Base-by-base conservation (phyloP, 2,888 invertebrate genomes). In the Eumacrocentrus americanus region DNA sequence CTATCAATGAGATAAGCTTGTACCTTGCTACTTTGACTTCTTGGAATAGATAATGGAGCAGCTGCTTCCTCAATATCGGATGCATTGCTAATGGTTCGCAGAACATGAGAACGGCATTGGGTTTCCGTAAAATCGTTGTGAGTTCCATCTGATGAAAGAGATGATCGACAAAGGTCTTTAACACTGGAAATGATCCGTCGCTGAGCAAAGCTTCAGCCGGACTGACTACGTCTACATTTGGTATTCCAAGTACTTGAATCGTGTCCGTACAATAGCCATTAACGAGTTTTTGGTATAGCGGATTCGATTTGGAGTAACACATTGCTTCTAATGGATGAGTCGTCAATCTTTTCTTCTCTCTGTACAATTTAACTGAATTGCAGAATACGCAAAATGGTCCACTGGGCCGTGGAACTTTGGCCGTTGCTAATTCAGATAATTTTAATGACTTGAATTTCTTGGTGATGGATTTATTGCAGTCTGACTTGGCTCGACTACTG, bases 21-120 rank as follows among this genome's bases (percentile, higher is more conserved):
- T 52, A 81, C 81, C 81, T 79, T 29, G 81, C 77, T 57, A 81
- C 74, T 72, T 81, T 81, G 3, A 80, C 76, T 65, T 81, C 80
- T 67, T 81, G 79, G 66, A 82, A 82, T 51, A 82, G 70, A 61
- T 81, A 81, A 65, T 81, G 80, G 25, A 81, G 61, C 47, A 82
- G 66, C 35, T 81, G 79, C 60, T 79, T 80, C 37, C 81, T 76
- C 18, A 81, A 68, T 1, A 67, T 61, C 5, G 79, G 75, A 67
- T 78, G 75, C 73, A 81, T 80, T 2, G 77, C 77, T 18, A 81
- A 61, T 11, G 82, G 81, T 67, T 81, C 81, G 55, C 81, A 81
- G 42, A 82, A 79, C 74, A 81, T 78, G 2, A 82, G 72, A 14
- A 81, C 77, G 2, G 78, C 73, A 61, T 81, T 81, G 14, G 81